Conservation (phyloP, 2,113 vertebrate species). For the Dasyornis broadbenti region DNA sequence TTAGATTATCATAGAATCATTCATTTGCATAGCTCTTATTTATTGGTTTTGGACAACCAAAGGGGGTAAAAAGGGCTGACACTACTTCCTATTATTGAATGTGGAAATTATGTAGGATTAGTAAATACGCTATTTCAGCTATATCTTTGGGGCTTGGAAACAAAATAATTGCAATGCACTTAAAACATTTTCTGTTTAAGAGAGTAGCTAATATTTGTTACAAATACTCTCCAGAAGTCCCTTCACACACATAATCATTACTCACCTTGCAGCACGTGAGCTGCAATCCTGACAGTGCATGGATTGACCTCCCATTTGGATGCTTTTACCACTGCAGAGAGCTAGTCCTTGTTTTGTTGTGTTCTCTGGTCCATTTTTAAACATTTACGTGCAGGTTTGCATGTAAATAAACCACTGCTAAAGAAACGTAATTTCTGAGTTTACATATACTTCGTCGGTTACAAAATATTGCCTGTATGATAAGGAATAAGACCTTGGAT, state of each 20-base stretch:
- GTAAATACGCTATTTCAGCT: background rate
- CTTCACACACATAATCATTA: background rate
- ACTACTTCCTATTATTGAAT: background rate
- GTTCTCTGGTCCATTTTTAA: background rate
- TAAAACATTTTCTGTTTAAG: background rate
- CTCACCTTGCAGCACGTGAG: background rate
- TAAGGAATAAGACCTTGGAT: background rate
- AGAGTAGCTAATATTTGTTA: background rate
- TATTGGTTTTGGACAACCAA: background rate
- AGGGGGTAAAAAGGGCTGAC: background rate
- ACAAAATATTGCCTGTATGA: background rate
- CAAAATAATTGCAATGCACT: background rate
- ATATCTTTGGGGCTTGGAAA: background rate
- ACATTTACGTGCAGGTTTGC: background rate
- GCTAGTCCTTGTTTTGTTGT: background rate
- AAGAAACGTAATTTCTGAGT: background rate
- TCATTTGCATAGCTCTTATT: background rate
- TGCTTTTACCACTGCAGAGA: background rate
- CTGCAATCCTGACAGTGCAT: background rate
- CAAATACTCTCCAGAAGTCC: background rate
- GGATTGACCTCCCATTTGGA: background rate
- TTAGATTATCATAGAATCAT: background rate
- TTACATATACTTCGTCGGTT: no score
- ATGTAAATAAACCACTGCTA: background rate
- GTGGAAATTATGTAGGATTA: background rate